A percentile compares a stretch with the other conserved stretches of the same genome.
phyloP scores from a whole-genome alignment of 2,797 vertebrate species.

The Tragopan temminckii region DNA sequence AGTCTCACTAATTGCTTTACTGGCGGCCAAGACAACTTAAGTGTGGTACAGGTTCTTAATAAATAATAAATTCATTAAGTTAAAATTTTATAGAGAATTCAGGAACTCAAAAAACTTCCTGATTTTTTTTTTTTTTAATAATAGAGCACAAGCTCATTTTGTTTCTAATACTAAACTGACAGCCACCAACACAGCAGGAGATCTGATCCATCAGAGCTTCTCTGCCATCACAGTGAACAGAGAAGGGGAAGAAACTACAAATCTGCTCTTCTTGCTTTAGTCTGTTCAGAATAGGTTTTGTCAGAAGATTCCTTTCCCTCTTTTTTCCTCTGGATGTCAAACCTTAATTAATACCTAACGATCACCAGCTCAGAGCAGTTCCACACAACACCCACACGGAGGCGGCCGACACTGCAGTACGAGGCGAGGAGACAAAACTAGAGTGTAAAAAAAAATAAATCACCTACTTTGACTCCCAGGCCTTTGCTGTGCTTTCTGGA shows the following conservation, averaged over 20 bases:
- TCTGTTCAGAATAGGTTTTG: neutral
- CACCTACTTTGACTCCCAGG: neutral
- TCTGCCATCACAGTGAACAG: neutral
- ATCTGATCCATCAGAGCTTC: accelerated
- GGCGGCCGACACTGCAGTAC: neutral
- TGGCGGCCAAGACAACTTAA: neutral
- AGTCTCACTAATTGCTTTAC: neutral
- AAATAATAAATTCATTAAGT: neutral
- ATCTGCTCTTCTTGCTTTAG: accelerated
- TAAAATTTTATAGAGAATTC: neutral
- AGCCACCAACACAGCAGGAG: neutral
- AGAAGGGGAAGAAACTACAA: neutral
- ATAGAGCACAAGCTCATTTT: neutral
- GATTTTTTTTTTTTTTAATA: neutral
- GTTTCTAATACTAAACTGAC: neutral
- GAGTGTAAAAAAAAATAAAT: accelerated
- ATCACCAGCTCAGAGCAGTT: accelerated
- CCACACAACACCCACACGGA: neutral
- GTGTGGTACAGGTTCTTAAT: neutral
- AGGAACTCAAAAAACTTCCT: neutral
- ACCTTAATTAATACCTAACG: accelerated
- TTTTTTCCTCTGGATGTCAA: accelerated
- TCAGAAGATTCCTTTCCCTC: accelerated
- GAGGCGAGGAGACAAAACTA: accelerated
- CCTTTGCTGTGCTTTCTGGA: neutral